Conservation (phyloP, 53 echinoderm and acorn worm genomes). For the Pentamera pediparva region DNA sequence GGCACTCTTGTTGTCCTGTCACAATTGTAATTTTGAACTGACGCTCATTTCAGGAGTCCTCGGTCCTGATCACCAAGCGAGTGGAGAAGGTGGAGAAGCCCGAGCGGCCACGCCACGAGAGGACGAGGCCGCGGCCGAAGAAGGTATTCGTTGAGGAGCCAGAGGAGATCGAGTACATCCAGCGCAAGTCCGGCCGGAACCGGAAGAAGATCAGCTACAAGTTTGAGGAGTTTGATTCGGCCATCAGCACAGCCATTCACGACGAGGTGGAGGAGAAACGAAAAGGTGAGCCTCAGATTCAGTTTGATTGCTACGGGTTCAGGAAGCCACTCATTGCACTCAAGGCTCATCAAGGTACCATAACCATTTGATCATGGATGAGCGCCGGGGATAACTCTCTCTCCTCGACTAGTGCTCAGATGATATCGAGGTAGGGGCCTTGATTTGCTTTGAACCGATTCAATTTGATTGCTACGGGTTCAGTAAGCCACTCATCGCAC, state of each 20-base stretch:
- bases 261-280: conserved; percentile 85
- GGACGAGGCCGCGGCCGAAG: conserved; percentile 29
- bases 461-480: too few species aligned
- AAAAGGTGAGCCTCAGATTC: conserved; percentile 51
- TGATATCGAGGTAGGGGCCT: too few species aligned
- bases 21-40: too few species aligned
- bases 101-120: conserved; percentile 10
- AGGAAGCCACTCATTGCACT: too few species aligned
- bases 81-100: conserved; percentile 6
- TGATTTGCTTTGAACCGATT: too few species aligned
- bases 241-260: conserved; percentile 83
- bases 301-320: too few species aligned
- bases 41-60: conserved; percentile 15
- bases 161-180: conserved; percentile 57
- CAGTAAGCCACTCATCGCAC: too few species aligned
- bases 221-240: conserved; percentile 93
- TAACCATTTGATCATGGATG: too few species aligned
- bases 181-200: conserved; percentile 50
- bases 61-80: conserved; percentile 12
- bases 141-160: conserved; percentile 49
- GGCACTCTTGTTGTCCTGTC: too few species aligned
- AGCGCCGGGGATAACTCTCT: too few species aligned
- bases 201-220: conserved; percentile 81
- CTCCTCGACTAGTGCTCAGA: too few species aligned
- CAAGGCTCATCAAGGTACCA: too few species aligned